Base-by-base conservation (phyloP, 2,888 invertebrate species). In the Adineta ricciae region DNA sequence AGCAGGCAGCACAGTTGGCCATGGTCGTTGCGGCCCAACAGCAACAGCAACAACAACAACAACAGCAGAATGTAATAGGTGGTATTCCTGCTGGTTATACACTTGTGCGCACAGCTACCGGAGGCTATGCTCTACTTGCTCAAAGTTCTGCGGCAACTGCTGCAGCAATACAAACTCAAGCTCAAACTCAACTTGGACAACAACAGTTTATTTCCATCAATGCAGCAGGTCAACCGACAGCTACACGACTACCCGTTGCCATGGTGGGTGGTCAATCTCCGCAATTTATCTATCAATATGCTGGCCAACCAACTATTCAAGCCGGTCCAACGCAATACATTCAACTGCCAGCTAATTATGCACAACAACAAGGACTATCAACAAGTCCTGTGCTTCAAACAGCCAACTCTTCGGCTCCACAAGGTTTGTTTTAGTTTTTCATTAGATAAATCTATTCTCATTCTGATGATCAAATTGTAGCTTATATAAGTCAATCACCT, bases 271-370 rank as follows among this genome's bases (percentile, higher is more conserved):
- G 16, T 19, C 78, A 78, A 78, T 21, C 36, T 3, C 49, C 49
- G 36, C 83, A 64, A 50, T 32, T 85, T n/a, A 36, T 85, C 72
- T 85, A 85, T 83, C 84, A 85, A 83, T 83, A 83, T 49, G 84
- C 84, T 32, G 83, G 83, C 27, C 84, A 85, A 72, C 84, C 83
- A 64, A 83, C 84, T 11, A 72, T 41, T 11, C 50, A 46, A 50
- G 83, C 83, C 27, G 7, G 8, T 14, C 78, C 38, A 78, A 78
- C 78, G n/a, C 78, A 78, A 78, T 78, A 78, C 41, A 78, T 78
- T 78, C 78, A 78, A 41, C 2, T 78, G 24, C 78, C 78, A 24
- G 78, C 41, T 41, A 38, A 41, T 24, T 78, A 78, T 46, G 50
- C 49, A 38, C 83, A 83, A 49, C 49, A 46, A 46, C 83, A 83